Evolutionary conservation across 2,888 invertebrate species (phyloP), one percentile per base, ranked within the genome.

Genomic region (Macaria notata): DNA sequence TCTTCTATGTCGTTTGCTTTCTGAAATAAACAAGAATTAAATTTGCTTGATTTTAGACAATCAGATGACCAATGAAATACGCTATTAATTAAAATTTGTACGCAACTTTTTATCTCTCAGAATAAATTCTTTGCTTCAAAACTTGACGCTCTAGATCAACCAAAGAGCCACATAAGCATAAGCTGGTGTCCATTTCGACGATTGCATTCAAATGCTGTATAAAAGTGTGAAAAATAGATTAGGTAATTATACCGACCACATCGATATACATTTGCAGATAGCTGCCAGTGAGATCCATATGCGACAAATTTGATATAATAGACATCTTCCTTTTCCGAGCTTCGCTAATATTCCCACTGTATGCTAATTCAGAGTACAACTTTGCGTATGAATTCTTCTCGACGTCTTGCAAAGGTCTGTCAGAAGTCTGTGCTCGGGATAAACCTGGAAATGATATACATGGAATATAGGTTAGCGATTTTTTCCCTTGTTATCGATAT

Each of bases 201-300:
- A n/a, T n/a, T n/a, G n/a, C n/a, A 19, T 1, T 19, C 19, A 19
- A 19, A 19, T 19, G 1, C 19, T 19, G 19, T 19, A 2, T 19
- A 1, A 19, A 19, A 19, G 2, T 19, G 19, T 19, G 19, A 19
- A n/a, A n/a, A 49, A 39, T 57, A 54, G 30, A 8, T 41, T 4
- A 41, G 9, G 19, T 19, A 19, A 19, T 9, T 41, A 49, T 50
- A 49, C 55, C 85, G 92, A 59, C 84, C 78, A 94, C 94, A 81
- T 94, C 94, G 62, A 95, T 87, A 78, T 95, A 94, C 58, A 95
- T 87, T 73, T 95, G 95, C 59, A 95, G 83, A 75, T 94, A 94
- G 68, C 95, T 95, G 62, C 95, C 95, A 39, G 94, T 95, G 79
- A 95, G 95, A 81, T 95, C 95, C 93, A 95, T 93, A 66, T 94